Evolutionary conservation across 2,888 invertebrate species (phyloP).

Genomic region (Epiperipatus broadwayi): DNA sequence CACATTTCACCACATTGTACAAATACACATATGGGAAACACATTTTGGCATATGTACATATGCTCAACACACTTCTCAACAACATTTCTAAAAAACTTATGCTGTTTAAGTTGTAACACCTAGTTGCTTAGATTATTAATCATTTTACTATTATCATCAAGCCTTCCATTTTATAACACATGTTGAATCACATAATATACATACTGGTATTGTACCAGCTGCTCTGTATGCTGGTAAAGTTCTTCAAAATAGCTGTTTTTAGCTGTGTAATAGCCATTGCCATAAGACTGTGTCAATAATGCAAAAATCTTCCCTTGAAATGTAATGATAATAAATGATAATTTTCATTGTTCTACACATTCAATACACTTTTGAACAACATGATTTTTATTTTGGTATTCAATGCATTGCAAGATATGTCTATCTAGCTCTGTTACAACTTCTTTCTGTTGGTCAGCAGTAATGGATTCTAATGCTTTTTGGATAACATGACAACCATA

Average conservation of each 20-base stretch:
- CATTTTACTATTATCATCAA: conserved; percentile 33
- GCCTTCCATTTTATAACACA: conserved; percentile 34
- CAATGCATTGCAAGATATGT: conserved; percentile 35
- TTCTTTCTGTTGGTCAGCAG: conserved; percentile 31
- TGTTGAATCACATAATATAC: conserved; percentile 33
- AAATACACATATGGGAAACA: no score
- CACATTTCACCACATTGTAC: no score
- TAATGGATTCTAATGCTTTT: conserved; percentile 34
- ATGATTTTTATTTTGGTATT: conserved; percentile 38
- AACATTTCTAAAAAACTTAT: no score
- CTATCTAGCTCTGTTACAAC: conserved; percentile 34
- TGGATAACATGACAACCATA: conserved; percentile 37
- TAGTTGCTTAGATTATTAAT: conserved; percentile 28
- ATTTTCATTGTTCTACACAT: conserved; percentile 32
- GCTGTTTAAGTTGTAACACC: conserved; percentile 9
- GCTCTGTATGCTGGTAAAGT: conserved; percentile 31
- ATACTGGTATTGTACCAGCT: conserved; percentile 31
- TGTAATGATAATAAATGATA: conserved; percentile 36
- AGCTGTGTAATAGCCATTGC: conserved; percentile 34
- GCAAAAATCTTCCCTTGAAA: conserved; percentile 29
- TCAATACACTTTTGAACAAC: conserved; percentile 38
- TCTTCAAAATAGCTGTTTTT: conserved; percentile 35
- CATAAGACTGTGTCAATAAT: conserved; percentile 36
- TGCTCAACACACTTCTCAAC: conserved; percentile 8
- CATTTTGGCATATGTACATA: background rate